Conservation (phyloP, 2,113 vertebrate genomes). For the Australoheros scitulus region DNA sequence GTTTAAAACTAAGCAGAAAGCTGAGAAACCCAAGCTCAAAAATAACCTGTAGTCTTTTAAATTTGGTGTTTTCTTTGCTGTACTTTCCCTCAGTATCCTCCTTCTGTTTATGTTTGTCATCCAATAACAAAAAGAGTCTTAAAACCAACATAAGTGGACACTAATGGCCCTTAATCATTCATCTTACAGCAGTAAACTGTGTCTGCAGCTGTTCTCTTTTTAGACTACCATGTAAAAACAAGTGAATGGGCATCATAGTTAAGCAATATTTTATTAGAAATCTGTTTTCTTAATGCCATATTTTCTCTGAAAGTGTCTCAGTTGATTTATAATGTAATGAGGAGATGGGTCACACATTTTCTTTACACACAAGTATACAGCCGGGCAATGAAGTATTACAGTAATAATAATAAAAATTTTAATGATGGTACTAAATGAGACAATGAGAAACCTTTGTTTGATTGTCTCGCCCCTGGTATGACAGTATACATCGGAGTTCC, state of each 20-base stretch:
- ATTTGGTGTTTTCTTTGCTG: slow-evolving; percentile 7
- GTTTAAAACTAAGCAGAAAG: neutral
- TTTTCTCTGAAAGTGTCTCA: slow-evolving; percentile 22
- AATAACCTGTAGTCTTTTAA: neutral
- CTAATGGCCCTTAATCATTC: neutral
- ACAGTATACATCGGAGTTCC: slow-evolving; percentile 19
- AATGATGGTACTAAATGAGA: neutral
- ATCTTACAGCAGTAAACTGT: neutral
- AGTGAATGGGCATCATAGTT: slow-evolving; percentile 7
- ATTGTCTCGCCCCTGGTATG: slow-evolving; percentile 3
- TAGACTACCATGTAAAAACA: slow-evolving; percentile 19
- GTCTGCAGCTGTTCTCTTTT: slow-evolving; percentile 8
- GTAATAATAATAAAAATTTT: neutral
- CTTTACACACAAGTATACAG: slow-evolving; percentile 1
- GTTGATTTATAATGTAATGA: slow-evolving; percentile 17
- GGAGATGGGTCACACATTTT: neutral
- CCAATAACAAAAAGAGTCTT: neutral
- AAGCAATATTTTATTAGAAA: slow-evolving; percentile 8
- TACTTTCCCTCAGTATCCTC: neutral
- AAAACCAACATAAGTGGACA: neutral
- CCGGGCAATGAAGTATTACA: slow-evolving; percentile 19
- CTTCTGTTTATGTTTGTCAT: neutral
- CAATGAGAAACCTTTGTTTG: neutral
- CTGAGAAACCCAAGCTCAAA: slow-evolving; percentile 12
- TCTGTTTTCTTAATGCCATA: neutral